These are phyloP conservation scores for Eulemur albifrons DNA, from an alignment of 2,797 vertebrate genomes.

Conservation along the genomic window DNA sequence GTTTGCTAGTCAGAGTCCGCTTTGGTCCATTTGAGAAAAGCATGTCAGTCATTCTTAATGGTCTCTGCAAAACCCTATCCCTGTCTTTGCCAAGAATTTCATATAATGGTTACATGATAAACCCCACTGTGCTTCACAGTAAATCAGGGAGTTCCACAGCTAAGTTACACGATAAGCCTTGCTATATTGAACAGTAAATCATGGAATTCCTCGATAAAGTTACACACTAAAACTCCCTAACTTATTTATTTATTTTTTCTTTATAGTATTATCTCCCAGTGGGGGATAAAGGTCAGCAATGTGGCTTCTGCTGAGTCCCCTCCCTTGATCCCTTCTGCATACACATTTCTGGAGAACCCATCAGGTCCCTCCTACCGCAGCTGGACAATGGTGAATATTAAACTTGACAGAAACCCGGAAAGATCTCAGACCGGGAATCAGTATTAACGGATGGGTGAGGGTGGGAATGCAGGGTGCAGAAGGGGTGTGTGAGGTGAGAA, in stretches of 20 bases:
- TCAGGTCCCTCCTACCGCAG: not conserved
- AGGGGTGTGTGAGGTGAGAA: not conserved
- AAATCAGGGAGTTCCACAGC: constrained; percentile 78
- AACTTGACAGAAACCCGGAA: not conserved
- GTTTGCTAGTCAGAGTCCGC: constrained; percentile 60
- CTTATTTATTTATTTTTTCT: constrained; percentile 72
- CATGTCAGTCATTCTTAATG: constrained; percentile 81
- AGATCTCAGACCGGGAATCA: not conserved
- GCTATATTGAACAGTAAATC: constrained; percentile 81
- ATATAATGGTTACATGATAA: constrained; percentile 78
- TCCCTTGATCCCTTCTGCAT: not conserved
- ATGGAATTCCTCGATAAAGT: constrained; percentile 75
- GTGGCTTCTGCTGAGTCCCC: constrained; percentile 53
- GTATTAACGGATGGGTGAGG: not conserved
- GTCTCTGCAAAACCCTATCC: constrained; percentile 77
- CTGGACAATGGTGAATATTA: not conserved
- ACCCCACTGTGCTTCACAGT: constrained; percentile 74
- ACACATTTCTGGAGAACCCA: not conserved
- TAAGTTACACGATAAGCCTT: constrained; percentile 78
- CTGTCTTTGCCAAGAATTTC: constrained; percentile 72
- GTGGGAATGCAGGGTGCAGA: not conserved
- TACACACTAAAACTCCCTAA: constrained; percentile 72
- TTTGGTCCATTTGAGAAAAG: constrained; percentile 78
- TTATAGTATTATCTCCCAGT: constrained; percentile 63
- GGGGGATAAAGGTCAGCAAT: constrained; percentile 59